Percentiles rank a stretch among this genome's conserved stretches.
Evolutionary conservation across 2,797 vertebrate species (phyloP).

Genomic region (Cephalopachus bancanus): DNA sequence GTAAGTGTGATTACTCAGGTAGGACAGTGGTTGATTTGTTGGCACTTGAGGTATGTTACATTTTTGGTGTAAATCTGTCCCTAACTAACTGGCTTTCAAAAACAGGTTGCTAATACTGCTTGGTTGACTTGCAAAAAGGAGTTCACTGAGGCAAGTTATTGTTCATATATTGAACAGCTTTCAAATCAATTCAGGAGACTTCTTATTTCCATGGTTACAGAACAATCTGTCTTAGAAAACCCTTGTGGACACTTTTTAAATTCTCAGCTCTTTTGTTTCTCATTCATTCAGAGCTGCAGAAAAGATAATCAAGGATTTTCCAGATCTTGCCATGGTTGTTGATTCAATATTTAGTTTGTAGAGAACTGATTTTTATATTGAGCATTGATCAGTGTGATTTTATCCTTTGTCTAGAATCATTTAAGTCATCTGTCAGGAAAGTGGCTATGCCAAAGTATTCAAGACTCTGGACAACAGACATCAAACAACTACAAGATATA

Average conservation of each 20-base stretch:
- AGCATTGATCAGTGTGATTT: background rate
- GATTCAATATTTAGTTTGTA: background rate
- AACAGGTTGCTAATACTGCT: background rate
- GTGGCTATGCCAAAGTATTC: background rate
- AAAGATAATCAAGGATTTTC: background rate
- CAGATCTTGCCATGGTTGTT: background rate
- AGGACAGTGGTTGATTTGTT: background rate
- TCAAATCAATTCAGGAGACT: background rate
- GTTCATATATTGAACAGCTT: background rate
- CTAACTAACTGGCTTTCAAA: background rate
- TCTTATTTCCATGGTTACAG: background rate
- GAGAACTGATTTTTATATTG: background rate
- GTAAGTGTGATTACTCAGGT: background rate
- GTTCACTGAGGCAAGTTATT: background rate
- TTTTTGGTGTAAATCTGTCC: background rate
- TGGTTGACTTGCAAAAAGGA: background rate
- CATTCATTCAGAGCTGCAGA: background rate
- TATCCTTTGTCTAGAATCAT: background rate
- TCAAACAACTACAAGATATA: background rate
- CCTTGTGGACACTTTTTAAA: background rate
- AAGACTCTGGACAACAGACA: background rate
- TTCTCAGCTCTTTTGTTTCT: conserved; percentile 21
- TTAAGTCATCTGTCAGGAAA: background rate
- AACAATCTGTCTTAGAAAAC: background rate
- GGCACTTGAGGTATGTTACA: background rate